Evolutionary conservation across 1,140 invertebrate genomes (phyloP).

Genomic region (Eumeta japonica): DNA sequence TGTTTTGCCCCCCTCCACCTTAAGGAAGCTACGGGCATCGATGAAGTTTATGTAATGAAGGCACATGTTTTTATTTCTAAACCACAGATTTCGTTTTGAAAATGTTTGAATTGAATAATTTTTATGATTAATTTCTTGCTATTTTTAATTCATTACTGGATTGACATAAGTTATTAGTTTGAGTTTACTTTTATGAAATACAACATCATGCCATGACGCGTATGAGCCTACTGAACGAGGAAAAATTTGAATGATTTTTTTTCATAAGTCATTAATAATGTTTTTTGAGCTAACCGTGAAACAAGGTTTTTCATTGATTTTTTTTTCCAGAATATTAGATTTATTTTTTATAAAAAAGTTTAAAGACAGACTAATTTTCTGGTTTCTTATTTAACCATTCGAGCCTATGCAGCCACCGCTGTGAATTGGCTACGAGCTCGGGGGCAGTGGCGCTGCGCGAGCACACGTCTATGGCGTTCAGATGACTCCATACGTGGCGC

Average conservation of each 20-base stretch:
- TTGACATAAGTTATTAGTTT: too few relatives aligned
- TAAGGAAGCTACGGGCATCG: conserved; percentile 10
- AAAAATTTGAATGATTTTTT: too few relatives aligned
- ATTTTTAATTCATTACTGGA: too few relatives aligned
- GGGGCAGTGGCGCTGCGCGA: conserved; percentile 9
- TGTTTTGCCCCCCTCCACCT: conserved; percentile 16
- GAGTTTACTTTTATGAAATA: too few relatives aligned
- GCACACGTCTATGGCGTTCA: conserved; percentile 17
- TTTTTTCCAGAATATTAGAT: not conserved
- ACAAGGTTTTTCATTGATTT: not conserved
- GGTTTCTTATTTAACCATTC: not conserved
- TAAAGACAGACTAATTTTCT: not conserved
- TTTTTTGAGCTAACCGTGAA: not conserved
- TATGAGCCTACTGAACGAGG: too few relatives aligned
- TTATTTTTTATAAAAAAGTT: not conserved
- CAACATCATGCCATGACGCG: too few relatives aligned
- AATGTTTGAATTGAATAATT: conserved; percentile 1
- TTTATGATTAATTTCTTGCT: too few relatives aligned
- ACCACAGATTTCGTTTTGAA: not conserved
- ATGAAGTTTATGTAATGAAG: conserved; percentile 7
- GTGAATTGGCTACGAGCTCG: conserved; percentile 8
- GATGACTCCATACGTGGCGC: conserved; percentile 10
- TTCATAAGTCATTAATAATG: not conserved
- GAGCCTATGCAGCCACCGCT: conserved; percentile 12
- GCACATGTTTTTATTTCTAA: not conserved